Evolutionary conservation across 2,113 vertebrate genomes (phyloP), one percentile per base, ranked within the genome.

Genomic region (Brachyhypopomus gauderio): DNA sequence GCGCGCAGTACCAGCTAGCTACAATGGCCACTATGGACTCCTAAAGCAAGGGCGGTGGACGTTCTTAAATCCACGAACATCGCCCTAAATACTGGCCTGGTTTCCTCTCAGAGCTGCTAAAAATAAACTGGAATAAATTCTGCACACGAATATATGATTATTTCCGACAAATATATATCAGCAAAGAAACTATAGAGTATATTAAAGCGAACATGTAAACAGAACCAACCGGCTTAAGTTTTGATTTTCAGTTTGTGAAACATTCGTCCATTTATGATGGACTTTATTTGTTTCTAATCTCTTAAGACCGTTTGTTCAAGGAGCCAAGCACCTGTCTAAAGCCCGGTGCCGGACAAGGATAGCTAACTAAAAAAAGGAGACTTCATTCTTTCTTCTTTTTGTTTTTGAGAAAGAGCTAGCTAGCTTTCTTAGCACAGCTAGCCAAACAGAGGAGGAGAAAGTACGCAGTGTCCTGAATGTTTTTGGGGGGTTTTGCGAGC

Each of bases 51-150:
- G 92, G 92, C 92, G 91, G 92, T 93, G 91, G 92, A 91, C 93
- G 87, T 90, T 92, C 89, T 89, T 91, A 92, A 93, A 95, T 95
- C 93, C 94, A 92, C 91, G 84, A 92, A 91, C 94, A 95, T 95
- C 94, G 94, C 92, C 93, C 93, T 92, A 89, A 93, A 91, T 92
- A 91, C 84, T 91, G 91, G 93, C 93, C 93, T 92, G 93, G 90
- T 92, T 90, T 90, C 92, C 82, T 91, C 86, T 90, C 90, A 93
- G 93, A 93, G 93, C 93, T 91, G 92, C 92, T 93, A 79, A 94
- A 92, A 94, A 92, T 94, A 90, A 94, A 93, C 93, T 93, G 92
- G 94, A 93, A 93, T 91, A 91, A 93, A 88, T 93, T 91, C 86
- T 92, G 91, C 90, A 95, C 94, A 94, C 90, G 91, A 93, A 91